Evolutionary conservation across 1,140 invertebrate genomes (phyloP).

Genomic region (Oryzaephilus surinamensis): DNA sequence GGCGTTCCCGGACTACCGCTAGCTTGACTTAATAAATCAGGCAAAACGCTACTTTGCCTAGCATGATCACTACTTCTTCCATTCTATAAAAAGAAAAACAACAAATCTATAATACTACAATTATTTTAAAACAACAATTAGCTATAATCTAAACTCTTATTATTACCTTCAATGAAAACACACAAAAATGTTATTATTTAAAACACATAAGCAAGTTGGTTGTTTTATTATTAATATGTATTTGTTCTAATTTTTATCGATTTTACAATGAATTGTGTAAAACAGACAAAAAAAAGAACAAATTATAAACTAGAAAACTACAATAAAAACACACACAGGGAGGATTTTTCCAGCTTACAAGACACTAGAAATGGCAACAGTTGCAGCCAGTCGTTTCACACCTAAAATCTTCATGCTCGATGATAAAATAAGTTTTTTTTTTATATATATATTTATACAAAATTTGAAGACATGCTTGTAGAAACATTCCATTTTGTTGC

Average conservation of each 20-base stretch:
- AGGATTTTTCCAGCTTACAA: no score
- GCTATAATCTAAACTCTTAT: no score
- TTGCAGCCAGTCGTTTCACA: conserved; percentile 27
- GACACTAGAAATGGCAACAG: conserved; percentile 23
- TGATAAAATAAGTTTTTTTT: no score
- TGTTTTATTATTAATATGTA: neutral
- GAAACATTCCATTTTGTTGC: no score
- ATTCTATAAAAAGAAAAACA: conserved; percentile 43
- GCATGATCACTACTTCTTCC: conserved; percentile 57
- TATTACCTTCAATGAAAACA: conserved; percentile 10
- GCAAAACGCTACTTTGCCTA: conserved; percentile 80
- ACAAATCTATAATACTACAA: conserved; percentile 1
- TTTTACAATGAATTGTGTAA: neutral
- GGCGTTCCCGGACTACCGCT: conserved; percentile 67
- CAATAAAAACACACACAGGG: no score
- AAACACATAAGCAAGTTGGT: conserved; percentile 8
- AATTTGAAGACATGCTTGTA: no score
- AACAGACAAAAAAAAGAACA: neutral
- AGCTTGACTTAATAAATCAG: conserved; percentile 82
- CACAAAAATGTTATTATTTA: conserved; percentile 10
- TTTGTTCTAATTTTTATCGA: neutral
- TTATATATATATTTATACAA: no score
- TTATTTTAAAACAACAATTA: no score
- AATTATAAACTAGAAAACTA: conserved; percentile 1
- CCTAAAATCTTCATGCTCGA: conserved; percentile 19